These are phyloP conservation scores for Adrianichthys oophorus DNA, from an alignment of 2,797 vertebrate genomes.

Conservation along the genomic window DNA sequence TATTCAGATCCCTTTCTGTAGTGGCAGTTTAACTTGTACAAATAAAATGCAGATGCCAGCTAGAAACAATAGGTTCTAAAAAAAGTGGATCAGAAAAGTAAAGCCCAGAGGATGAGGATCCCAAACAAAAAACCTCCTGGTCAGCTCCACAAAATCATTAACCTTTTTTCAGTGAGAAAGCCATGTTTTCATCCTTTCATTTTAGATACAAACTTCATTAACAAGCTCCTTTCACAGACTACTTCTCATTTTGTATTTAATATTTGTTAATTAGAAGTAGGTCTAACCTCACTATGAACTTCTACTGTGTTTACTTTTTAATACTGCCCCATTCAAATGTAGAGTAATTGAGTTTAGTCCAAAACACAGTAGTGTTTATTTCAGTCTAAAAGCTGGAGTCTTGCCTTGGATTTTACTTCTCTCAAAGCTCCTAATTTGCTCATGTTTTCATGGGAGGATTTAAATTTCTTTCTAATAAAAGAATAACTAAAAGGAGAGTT, in stretches of 20 bases:
- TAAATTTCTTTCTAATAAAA: conserved; percentile 65
- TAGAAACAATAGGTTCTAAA: conserved; percentile 5
- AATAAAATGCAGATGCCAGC: conserved; percentile 5
- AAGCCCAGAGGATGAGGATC: conserved; percentile 45
- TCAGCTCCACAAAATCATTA: conserved; percentile 70
- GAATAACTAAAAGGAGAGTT: conserved; percentile 56
- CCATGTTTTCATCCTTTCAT: conserved; percentile 48
- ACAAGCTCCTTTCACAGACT: conserved; percentile 64
- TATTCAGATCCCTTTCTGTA: background rate
- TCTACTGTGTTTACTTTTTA: conserved; percentile 68
- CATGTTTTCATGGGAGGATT: conserved; percentile 68
- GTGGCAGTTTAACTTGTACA: background rate
- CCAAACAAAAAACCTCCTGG: conserved; percentile 44
- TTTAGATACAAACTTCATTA: conserved; percentile 68
- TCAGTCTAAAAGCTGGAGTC: conserved; percentile 49
- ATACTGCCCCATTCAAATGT: conserved; percentile 53
- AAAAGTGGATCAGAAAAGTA: conserved; percentile 26
- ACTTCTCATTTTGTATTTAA: conserved; percentile 68
- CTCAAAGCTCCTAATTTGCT: conserved; percentile 71
- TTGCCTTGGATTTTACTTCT: conserved; percentile 48
- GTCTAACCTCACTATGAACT: conserved; percentile 65
- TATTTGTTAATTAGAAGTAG: conserved; percentile 68
- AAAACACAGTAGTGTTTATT: conserved; percentile 48
- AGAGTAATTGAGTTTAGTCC: conserved; percentile 53
- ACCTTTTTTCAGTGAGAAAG: conserved; percentile 70